Evolutionary conservation across 1,140 invertebrate genomes (phyloP), one percentile per base, ranked within the genome.

Genomic region (Listronotus oregonensis): DNA sequence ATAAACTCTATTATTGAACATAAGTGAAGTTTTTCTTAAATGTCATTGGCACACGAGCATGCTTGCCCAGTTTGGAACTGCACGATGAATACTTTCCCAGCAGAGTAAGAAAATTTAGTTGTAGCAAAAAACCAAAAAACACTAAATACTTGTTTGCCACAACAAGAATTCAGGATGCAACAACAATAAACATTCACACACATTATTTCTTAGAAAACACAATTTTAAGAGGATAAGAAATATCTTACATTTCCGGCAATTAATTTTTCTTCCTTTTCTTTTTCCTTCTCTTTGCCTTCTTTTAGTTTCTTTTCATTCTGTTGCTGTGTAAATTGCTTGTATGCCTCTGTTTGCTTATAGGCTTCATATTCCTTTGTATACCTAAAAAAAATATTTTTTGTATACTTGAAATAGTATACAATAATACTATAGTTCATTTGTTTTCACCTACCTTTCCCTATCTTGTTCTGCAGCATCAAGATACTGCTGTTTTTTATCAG

Each of bases 391-490:
- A 27, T 27, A 27, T 27, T 27, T 27, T 27, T 27, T 27, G 21
- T 27, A 27, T 27, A 27, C 21, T 27, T 27, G 21, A 27, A 27
- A 27, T 27, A 27, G 5, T 27, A 27, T 3, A 27, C 21, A 3
- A 27, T 27, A 3, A 27, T 27, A 3, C 5, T 27, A 27, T 27
- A 5, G 21, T 5, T 27, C 5, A 27, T 27, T 27, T 5, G 21
- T 27, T 27, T 27, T 27, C 5, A 27, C 21, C 21, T 49, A 65
- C 63, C 94, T 83, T 81, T 95, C 93, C 76, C 92, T 90, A 73
- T 96, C 94, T 76, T 90, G 87, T 75, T 96, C 94, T 15, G 95
- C 94, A 43, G 94, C 94, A 81, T 94, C 90, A 58, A 96, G 83
- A 81, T 95, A 97, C 73, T 90, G 89, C 81, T 93, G 81, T 80